phyloP scores from a whole-genome alignment of 2,113 vertebrate species.

The Sander vitreus region DNA sequence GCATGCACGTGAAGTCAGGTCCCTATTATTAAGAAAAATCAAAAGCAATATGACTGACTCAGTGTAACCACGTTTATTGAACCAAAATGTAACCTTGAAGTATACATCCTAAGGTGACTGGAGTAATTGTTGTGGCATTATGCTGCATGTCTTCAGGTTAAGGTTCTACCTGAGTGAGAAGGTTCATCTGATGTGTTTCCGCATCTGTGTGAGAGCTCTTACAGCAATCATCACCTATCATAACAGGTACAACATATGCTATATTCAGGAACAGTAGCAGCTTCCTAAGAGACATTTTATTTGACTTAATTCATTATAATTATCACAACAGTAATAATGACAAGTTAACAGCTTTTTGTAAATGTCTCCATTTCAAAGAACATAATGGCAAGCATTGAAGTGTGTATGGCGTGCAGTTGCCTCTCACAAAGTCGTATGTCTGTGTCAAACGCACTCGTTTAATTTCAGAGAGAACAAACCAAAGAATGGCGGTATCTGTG shows the following conservation, averaged over 20 bases:
- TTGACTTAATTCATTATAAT: neutral
- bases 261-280: neutral
- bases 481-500: constrained; percentile 92
- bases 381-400: neutral
- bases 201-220: constrained; percentile 92
- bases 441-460: constrained; percentile 11
- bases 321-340: neutral
- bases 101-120: neutral
- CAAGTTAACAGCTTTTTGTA: neutral
- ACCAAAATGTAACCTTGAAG: neutral
- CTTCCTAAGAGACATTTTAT: neutral
- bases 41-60: neutral
- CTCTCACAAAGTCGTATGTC: neutral
- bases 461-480: constrained; percentile 90
- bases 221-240: constrained; percentile 96
- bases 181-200: constrained; percentile 92
- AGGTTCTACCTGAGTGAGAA: constrained; percentile 92
- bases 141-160: constrained; percentile 79
- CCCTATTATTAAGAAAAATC: neutral
- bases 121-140: constrained; percentile 10
- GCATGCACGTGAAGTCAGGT: neutral
- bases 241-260: constrained; percentile 84
- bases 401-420: neutral
- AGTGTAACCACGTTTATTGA: neutral
- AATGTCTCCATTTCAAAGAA: constrained; percentile 2